Percentiles rank a stretch among this genome's conserved stretches.
These are phyloP conservation scores for Nesidiocoris tenuis DNA, from an alignment of 2,888 invertebrate genomes.

Conservation along the genomic window DNA sequence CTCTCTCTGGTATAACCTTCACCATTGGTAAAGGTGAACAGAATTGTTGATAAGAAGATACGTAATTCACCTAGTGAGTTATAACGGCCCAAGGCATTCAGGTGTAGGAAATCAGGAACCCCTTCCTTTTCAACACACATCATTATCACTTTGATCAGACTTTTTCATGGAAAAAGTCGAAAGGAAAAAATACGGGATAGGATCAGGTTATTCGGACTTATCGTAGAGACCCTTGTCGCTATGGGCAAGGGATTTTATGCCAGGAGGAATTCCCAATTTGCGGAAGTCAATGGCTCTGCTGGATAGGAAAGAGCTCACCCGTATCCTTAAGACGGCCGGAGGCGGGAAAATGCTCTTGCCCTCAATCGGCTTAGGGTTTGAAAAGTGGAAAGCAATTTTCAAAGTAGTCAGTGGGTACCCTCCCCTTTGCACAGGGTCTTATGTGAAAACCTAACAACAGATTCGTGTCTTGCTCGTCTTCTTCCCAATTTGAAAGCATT, in stretches of 20 bases:
- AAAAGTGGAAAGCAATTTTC: conserved; percentile 22
- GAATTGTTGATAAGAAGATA: too few species aligned
- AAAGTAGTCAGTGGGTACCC: conserved; percentile 15
- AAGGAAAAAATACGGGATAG: not conserved
- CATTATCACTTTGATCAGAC: not conserved
- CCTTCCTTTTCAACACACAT: not conserved
- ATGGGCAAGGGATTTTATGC: conserved; percentile 8
- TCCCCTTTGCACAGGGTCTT: too few species aligned
- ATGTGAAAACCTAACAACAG: conserved; percentile 13
- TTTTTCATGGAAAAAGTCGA: not conserved
- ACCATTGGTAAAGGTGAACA: too few species aligned
- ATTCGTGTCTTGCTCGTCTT: not conserved
- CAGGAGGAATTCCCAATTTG: conserved; percentile 20
- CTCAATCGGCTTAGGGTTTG: conserved; percentile 11
- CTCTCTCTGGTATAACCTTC: too few species aligned
- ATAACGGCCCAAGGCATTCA: too few species aligned
- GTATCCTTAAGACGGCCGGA: not conserved
- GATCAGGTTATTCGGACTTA: not conserved
- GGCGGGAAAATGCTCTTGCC: not conserved
- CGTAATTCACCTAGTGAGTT: too few species aligned
- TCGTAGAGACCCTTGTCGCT: not conserved
- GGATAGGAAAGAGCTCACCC: not conserved
- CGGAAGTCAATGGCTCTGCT: conserved; percentile 1
- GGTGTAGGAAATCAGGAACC: too few species aligned
- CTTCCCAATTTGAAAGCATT: not conserved